Evolutionary conservation across 2,113 vertebrate genomes (phyloP).

Genomic region (Gymnorhina tibicen): DNA sequence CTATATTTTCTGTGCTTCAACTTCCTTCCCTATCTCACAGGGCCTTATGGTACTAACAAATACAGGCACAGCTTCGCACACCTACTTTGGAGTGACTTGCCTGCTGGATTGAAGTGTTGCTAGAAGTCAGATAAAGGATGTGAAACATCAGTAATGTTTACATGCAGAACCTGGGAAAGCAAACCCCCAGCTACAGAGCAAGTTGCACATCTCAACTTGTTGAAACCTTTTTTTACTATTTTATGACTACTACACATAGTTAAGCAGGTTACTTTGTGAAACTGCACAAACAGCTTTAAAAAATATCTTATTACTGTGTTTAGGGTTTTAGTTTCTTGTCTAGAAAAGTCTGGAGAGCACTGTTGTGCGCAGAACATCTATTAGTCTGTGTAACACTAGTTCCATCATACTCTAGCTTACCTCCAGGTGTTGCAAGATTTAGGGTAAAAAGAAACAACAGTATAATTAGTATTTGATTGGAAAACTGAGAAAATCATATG

Average conservation of each 20-base stretch:
- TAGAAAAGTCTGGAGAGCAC: not conserved
- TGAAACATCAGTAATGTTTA: not conserved
- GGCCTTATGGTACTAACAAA: not conserved
- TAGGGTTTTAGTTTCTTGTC: not conserved
- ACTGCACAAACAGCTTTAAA: not conserved
- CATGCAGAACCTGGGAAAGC: not conserved
- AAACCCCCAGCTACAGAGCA: not conserved
- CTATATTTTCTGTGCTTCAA: not conserved
- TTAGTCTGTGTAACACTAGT: not conserved
- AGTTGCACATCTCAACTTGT: not conserved
- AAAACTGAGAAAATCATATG: not conserved
- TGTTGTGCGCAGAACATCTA: not conserved
- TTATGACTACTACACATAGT: not conserved
- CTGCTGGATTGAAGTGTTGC: not conserved
- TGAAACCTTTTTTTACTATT: not conserved
- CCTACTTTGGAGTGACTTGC: not conserved
- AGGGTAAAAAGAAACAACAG: not conserved
- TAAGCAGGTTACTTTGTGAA: not conserved
- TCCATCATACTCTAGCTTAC: fast-evolving
- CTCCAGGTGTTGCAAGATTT: not conserved
- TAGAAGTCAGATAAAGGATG: not conserved
- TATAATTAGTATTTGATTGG: not conserved
- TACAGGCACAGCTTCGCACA: not conserved
- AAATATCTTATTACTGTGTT: not conserved
- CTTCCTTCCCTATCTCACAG: not conserved